These are phyloP conservation scores for Lindbergichthys nudifrons DNA, from an alignment of 2,797 vertebrate genomes.

Conservation along the genomic window DNA sequence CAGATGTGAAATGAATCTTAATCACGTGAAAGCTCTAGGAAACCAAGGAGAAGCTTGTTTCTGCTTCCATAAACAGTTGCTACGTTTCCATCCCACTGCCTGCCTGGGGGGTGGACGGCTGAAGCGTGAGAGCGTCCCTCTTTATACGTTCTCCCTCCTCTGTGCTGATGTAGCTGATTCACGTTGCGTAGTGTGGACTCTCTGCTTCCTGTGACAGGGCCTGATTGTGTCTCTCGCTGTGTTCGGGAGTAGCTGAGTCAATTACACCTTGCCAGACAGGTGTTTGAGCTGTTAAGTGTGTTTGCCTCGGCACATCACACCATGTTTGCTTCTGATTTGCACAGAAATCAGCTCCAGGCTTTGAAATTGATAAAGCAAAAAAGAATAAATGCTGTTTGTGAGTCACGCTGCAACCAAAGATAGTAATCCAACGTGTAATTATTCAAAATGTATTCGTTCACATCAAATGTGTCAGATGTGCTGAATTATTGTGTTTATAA, in stretches of 20 bases:
- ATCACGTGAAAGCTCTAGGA: conserved; percentile 62
- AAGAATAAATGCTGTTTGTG: conserved; percentile 21
- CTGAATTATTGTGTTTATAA: not conserved
- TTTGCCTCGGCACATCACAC: conserved; percentile 44
- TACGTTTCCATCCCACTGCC: conserved; percentile 68
- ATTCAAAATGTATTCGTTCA: conserved; percentile 40
- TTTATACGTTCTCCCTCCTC: conserved; percentile 50
- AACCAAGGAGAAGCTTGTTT: conserved; percentile 56
- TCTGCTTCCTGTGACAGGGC: conserved; percentile 58
- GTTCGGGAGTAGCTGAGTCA: conserved; percentile 56
- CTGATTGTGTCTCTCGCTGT: conserved; percentile 48
- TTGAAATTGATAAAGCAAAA: conserved; percentile 43
- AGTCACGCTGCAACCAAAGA: conserved; percentile 45
- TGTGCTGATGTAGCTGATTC: conserved; percentile 70
- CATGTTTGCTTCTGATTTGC: conserved; percentile 57
- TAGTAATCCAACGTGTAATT: conserved; percentile 26
- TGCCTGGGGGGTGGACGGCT: conserved; percentile 61
- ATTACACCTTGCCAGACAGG: conserved; percentile 59
- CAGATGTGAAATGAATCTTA: conserved; percentile 63
- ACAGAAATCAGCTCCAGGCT: conserved; percentile 43
- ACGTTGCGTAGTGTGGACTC: conserved; percentile 40
- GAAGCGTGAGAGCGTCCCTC: conserved; percentile 62
- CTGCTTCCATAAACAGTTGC: conserved; percentile 77
- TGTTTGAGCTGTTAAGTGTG: conserved; percentile 59
- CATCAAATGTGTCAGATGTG: conserved; percentile 11